Evolutionary conservation across 1,140 invertebrate genomes (phyloP).

Genomic region (Ridgeia piscesae): DNA sequence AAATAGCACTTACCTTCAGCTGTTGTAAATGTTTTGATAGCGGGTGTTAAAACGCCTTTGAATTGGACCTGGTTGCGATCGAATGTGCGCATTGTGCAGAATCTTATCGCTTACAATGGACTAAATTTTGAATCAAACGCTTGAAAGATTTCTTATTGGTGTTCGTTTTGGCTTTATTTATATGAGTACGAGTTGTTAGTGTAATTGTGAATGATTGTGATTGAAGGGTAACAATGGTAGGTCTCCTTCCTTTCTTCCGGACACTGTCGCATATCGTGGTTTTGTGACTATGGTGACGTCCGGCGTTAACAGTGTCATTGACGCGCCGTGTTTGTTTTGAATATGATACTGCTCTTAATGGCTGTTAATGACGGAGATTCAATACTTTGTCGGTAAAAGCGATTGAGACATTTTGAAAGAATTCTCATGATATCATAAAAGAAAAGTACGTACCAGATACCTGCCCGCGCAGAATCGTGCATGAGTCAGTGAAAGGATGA

Average conservation of each 20-base stretch:
- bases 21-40: not conserved
- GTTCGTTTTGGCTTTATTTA: constrained; percentile 1
- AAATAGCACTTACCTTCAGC: not conserved
- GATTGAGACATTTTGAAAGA: not conserved
- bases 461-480: not conserved
- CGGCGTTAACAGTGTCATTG: not conserved
- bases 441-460: no score
- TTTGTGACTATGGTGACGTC: not conserved
- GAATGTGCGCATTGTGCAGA: not conserved
- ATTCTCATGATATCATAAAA: not conserved
- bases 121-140: not conserved
- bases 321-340: not conserved
- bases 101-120: not conserved
- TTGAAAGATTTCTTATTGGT: not conserved
- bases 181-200: not conserved
- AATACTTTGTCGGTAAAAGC: not conserved
- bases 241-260: not conserved
- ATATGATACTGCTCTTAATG: not conserved
- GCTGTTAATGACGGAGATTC: not conserved
- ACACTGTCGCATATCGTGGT: not conserved
- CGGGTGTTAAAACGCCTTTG: not conserved
- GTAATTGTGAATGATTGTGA: not conserved
- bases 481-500: not conserved
- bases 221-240: not conserved
- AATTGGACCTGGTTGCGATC: not conserved